Percentiles rank a stretch among this genome's conserved stretches.
Conservation (phyloP, 2,888 invertebrate species). For the Yponomeuta malinellus region DNA sequence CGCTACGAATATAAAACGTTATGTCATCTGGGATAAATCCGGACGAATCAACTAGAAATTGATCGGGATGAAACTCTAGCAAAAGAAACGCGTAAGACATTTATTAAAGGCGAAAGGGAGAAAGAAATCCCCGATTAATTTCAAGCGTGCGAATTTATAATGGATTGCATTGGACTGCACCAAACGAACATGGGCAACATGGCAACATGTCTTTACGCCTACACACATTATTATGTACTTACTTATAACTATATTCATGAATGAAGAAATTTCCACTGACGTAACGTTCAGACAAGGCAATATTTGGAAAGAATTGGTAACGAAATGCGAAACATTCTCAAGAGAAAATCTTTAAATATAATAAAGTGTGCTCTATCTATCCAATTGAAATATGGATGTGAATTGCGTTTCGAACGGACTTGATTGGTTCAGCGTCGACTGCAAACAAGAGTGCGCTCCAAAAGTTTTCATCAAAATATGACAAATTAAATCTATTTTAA, state of each 20-base stretch:
- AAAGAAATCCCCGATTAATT: not conserved
- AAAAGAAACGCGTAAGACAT: not conserved
- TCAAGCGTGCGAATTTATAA: not conserved
- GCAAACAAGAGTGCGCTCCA: not conserved
- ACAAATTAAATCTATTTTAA: not conserved
- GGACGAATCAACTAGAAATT: not conserved
- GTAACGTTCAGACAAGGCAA: not conserved
- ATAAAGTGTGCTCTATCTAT: too few species aligned
- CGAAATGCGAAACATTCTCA: not conserved
- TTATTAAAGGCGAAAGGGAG: not conserved
- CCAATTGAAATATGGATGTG: not conserved
- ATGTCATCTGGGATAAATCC: not conserved
- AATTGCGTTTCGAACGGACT: not conserved
- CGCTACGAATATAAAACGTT: conserved; percentile 3
- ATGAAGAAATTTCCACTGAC: conserved; percentile 8
- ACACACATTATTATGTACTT: not conserved
- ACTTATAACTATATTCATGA: not conserved
- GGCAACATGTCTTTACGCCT: conserved; percentile 8
- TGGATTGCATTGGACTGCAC: not conserved
- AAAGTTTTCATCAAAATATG: not conserved
- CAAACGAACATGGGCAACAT: not conserved
- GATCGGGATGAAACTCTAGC: not conserved
- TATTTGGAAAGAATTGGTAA: not conserved
- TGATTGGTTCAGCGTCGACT: not conserved
- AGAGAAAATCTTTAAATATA: not conserved